Conservation (phyloP, 2,888 invertebrate genomes). For the Ochropacha duplaris region DNA sequence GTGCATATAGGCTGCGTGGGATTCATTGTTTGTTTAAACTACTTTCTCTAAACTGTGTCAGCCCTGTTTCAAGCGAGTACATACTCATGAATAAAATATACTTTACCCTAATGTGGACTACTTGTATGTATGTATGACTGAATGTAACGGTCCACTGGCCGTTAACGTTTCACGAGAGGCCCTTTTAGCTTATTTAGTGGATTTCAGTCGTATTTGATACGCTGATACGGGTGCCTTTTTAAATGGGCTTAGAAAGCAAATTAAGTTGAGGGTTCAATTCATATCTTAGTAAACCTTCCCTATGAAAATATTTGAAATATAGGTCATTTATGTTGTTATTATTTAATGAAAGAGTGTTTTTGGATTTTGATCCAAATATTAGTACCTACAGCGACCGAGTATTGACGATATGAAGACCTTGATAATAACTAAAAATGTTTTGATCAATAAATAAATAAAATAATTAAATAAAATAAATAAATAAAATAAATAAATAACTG, state of each 20-base stretch:
- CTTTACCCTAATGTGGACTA: slow-evolving; percentile 17
- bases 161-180: slow-evolving; percentile 3
- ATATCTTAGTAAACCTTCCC: neutral
- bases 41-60: too few relatives aligned
- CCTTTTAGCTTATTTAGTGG: slow-evolving; percentile 11
- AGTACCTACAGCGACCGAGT: too few relatives aligned
- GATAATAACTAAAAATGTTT: neutral
- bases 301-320: neutral
- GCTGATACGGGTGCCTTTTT: neutral
- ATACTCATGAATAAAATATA: slow-evolving; percentile 29
- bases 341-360: neutral
- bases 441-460: too few relatives aligned
- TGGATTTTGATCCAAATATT: neutral
- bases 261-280: neutral
- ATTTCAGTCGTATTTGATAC: neutral
- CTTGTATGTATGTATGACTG: slow-evolving; percentile 7
- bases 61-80: slow-evolving; percentile 4
- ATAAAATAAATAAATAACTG: neutral
- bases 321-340: neutral
- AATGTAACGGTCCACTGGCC: neutral
- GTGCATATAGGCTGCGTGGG: neutral
- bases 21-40: neutral
- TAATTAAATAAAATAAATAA: too few relatives aligned
- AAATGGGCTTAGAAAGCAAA: neutral
- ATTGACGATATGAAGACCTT: neutral